phyloP scores from a whole-genome alignment of 2,797 vertebrate genomes.

The Trematomus bernacchii region DNA sequence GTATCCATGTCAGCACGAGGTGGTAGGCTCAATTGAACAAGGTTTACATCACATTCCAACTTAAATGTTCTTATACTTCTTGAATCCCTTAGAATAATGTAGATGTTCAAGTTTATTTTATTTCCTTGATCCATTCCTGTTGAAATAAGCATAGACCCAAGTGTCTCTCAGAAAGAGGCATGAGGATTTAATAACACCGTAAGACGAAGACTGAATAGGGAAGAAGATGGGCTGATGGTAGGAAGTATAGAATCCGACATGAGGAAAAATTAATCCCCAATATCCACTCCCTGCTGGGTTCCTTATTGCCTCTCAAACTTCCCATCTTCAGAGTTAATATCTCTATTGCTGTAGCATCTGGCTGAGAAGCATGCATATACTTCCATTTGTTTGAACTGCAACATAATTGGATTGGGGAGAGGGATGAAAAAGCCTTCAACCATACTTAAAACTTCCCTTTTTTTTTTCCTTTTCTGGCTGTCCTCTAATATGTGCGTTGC shows the following conservation, averaged over 20 bases:
- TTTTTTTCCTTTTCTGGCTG: slow-evolving; percentile 37
- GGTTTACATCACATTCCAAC: slow-evolving; percentile 44
- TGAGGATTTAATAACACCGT: slow-evolving; percentile 62
- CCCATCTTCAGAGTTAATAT: slow-evolving; percentile 85
- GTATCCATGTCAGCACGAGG: slow-evolving; percentile 56
- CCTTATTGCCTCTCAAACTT: slow-evolving; percentile 85
- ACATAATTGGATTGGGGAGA: slow-evolving; percentile 84
- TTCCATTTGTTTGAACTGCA: slow-evolving; percentile 83
- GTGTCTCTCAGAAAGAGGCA: slow-evolving; percentile 47
- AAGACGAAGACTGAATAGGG: slow-evolving; percentile 53
- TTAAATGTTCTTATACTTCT: slow-evolving; percentile 30
- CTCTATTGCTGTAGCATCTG: slow-evolving; percentile 79
- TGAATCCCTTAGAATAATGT: slow-evolving; percentile 8
- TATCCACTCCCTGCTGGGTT: slow-evolving; percentile 83
- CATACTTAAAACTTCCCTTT: slow-evolving; percentile 74
- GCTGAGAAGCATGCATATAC: slow-evolving; percentile 79
- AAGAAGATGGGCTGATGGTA: slow-evolving; percentile 59
- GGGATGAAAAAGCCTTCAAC: slow-evolving; percentile 83
- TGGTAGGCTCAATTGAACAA: slow-evolving; percentile 44
- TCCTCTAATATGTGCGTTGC: slow-evolving; percentile 52
- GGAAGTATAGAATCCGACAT: slow-evolving; percentile 74
- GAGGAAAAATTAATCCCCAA: slow-evolving; percentile 85
- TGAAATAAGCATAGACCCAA: slow-evolving; percentile 47
- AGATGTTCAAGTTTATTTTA: slow-evolving; percentile 5
- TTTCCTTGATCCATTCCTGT: slow-evolving; percentile 12